phyloP scores from a whole-genome alignment of 2,888 invertebrate species.

The Eristalinus aeneus region DNA sequence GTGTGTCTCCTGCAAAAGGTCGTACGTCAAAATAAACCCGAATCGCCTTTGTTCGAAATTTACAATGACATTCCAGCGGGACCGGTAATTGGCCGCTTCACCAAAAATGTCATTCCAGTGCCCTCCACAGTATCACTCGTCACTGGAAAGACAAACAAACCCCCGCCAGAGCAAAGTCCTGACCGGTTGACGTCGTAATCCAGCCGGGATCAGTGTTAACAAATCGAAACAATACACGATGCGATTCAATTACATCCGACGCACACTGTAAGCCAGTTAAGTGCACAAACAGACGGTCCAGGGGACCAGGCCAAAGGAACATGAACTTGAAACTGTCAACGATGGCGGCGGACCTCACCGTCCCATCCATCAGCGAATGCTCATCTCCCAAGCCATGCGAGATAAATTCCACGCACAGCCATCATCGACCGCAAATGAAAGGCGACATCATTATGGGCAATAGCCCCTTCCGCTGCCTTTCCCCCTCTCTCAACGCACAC shows the following conservation, averaged over 20 bases:
- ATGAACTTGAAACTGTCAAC: background rate
- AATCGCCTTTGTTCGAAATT: too few relatives aligned
- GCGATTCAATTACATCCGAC: background rate
- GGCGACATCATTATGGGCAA: slow-evolving; percentile 29
- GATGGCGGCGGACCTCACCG: background rate
- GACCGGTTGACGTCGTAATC: background rate
- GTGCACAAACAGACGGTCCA: background rate
- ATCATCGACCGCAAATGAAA: slow-evolving; percentile 23
- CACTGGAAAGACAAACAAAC: background rate
- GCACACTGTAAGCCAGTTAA: background rate
- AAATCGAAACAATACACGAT: background rate
- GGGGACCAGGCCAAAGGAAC: background rate
- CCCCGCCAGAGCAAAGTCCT: background rate
- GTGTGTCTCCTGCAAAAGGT: too few relatives aligned
- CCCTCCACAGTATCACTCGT: background rate
- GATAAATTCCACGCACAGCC: slow-evolving; percentile 13
- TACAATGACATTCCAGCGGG: too few relatives aligned
- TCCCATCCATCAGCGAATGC: slow-evolving; percentile 10
- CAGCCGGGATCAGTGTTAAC: background rate
- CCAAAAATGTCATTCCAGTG: too few relatives aligned
- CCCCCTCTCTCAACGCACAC: background rate
- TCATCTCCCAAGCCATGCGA: background rate
- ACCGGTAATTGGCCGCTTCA: too few relatives aligned
- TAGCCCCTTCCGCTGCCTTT: slow-evolving; percentile 3
- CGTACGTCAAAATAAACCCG: too few relatives aligned